Evolutionary conservation across 1,140 invertebrate genomes (phyloP), one percentile per base, ranked within the genome.

Genomic region (Tenebrio molitor): DNA sequence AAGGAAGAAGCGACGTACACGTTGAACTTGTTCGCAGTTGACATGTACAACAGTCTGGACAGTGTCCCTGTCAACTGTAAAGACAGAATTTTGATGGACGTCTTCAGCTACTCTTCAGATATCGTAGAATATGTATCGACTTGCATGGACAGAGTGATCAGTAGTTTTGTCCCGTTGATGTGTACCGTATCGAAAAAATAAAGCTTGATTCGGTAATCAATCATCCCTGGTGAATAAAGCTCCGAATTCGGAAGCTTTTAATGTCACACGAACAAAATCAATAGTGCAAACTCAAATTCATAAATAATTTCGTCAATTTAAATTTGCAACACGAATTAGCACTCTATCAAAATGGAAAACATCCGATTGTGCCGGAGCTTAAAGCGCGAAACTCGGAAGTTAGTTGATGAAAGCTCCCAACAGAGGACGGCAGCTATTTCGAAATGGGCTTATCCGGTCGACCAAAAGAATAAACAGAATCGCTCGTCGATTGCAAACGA

Each of bases 241-340:
- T 58, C n/a, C 23, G 50, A 25, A 58, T 58, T 58, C 21, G 50
- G 23, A 58, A 58, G 50, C 50, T 58, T 58, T 58, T 58, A 58
- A 58, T 58, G 50, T 29, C 50, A 29, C 50, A n/a, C 23, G 23
- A 65, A 21, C 39, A 65, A 65, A 65, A 65, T 65, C 62, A 65
- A 65, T 65, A 65, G 62, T 42, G 33, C 39, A 39, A 63, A 63
- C 25, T 63, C 33, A 63, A 65, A 42, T 19, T 66, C 64, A 74
- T 74, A 74, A 74, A 74, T 74, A 69, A 74, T 70, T 17, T 33
- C 64, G 58, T 74, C 63, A 69, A 74, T 71, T 74, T 74, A 71
- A 74, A 74, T 74, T 74, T 69, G 62, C 16, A 74, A 74, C 72
- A 74, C 70, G 72, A 74, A 74, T 74, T 74, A 74, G 72, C 72